Percentiles rank a stretch among this genome's conserved stretches.
Conservation (phyloP, 2,797 vertebrate genomes). For the Diplodus puntazzo region DNA sequence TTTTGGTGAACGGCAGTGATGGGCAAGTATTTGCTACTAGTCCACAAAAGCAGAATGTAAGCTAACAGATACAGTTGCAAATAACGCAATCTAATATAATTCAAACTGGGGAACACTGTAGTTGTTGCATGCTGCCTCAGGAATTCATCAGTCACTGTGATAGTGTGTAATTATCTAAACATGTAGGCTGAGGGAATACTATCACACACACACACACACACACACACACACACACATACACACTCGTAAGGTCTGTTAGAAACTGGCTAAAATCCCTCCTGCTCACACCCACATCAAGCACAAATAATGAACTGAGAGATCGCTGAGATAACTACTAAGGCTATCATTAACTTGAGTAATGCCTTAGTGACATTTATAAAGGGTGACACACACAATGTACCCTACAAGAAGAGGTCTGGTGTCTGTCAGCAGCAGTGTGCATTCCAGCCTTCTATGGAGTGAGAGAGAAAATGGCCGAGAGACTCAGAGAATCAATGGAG, state of each 20-base stretch:
- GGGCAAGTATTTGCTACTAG: background rate
- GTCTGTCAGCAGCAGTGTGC: conserved; percentile 48
- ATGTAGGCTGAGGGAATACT: conserved; percentile 60
- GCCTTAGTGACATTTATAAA: conserved; percentile 47
- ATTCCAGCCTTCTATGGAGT: conserved; percentile 62
- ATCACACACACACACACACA: conserved; percentile 15
- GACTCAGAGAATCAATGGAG: conserved; percentile 17
- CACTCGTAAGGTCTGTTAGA: conserved; percentile 38
- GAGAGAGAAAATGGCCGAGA: background rate
- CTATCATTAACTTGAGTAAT: conserved; percentile 52
- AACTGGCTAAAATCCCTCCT: conserved; percentile 15
- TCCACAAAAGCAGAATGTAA: background rate
- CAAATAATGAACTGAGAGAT: conserved; percentile 2
- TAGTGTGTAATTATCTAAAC: conserved; percentile 38
- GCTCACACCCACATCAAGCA: conserved; percentile 29
- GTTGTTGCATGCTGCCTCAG: conserved; percentile 17
- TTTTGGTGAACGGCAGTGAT: conserved; percentile 7
- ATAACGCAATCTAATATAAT: background rate
- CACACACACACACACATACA: conserved; percentile 12
- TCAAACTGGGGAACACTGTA: background rate
- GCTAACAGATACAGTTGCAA: conserved; percentile 14
- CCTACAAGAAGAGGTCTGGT: conserved; percentile 43
- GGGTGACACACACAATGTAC: conserved; percentile 23
- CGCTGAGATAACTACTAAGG: conserved; percentile 3
- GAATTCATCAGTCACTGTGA: conserved; percentile 26